Base-by-base conservation (phyloP, 92 coral and sea anemone genomes). In the Galaxea fascicularis region DNA sequence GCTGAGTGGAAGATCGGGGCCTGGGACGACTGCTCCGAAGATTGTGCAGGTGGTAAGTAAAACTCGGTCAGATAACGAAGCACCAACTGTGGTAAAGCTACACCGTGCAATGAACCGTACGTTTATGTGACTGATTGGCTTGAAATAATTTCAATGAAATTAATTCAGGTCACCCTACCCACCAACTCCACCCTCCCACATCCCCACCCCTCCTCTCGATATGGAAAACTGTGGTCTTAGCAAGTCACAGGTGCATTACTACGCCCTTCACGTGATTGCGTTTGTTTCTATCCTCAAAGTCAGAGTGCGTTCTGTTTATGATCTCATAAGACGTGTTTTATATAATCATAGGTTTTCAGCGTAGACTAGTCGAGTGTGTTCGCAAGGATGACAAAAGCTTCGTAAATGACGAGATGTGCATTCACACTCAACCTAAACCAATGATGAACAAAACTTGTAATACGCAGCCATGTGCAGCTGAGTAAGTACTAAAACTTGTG, bases 1-100 rank as follows among this genome's bases (percentile, higher is more conserved):
- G 89, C 82, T 18, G 58, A 92, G 29, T 96, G 98, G 98, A 89
- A 80, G 41, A 53, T 83, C 2, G 87, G 90, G 18, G 47, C 54
- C 49, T 96, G 98, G 98, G 79, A 77, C 24, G 69, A 67, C 10
- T 96, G 98, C 76, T 81, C 98, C 21, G 95, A 86, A 82, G 74
- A 88, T 51, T 96, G 98, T 60, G 98, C 98, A 26, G 95, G 93
- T 77, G 98, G 98, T 96, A 79, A 46, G 78, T 16, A 41, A 41
- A 17, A 0, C 10, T 11, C 52, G 27, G 26, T 49, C 69, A 24
- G 60, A 29, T 41, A 46, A 17, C 1, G 24, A 41, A n/a, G 12
- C 54, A 15, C 31, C 15, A 35, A 35, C 41, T 35, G 6, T 2
- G 6, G 6, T 35, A 2, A 35, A 35, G 41, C 2, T 35, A 35